phyloP scores from a whole-genome alignment of 1,140 invertebrate genomes.

The Potamilus streckersoni region DNA sequence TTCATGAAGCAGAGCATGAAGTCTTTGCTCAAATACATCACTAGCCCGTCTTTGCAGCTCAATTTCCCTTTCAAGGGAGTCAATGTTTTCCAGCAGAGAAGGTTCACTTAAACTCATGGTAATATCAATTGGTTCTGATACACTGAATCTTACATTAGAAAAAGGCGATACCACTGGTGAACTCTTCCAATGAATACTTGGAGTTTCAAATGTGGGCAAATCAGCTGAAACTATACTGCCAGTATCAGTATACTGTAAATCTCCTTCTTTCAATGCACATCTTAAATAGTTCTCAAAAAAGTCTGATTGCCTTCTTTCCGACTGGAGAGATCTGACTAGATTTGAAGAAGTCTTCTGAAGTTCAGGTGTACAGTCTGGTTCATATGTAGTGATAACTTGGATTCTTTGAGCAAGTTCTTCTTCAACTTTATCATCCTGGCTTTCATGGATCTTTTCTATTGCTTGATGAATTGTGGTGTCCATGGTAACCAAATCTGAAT shows the following conservation, averaged over 20 bases:
- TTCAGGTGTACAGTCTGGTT: conserved; percentile 7
- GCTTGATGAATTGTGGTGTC: conserved; percentile 17
- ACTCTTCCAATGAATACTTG: background rate
- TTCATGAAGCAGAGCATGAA: background rate
- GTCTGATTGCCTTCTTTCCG: conserved; percentile 21
- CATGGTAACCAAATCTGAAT: background rate
- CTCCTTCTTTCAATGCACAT: conserved; percentile 9
- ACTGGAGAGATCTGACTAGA: conserved; percentile 5
- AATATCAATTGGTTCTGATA: conserved; percentile 7
- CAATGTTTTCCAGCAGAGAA: conserved; percentile 8
- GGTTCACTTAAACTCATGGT: conserved; percentile 26
- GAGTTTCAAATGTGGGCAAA: conserved; percentile 2
- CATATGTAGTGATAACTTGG: conserved; percentile 3
- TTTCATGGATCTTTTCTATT: background rate
- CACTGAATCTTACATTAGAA: background rate
- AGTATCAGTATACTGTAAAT: background rate
- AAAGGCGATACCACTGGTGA: background rate
- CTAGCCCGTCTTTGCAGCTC: conserved; percentile 6
- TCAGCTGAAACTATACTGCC: background rate
- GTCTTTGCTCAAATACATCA: conserved; percentile 27
- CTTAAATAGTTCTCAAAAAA: conserved; percentile 28
- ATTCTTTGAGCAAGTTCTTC: background rate
- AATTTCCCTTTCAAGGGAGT: conserved; percentile 5
- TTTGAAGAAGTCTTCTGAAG: conserved; percentile 8
- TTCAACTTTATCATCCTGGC: background rate